A percentile compares a stretch with the other conserved stretches of the same genome.
These are phyloP conservation scores for Catharus fuscescens DNA, from an alignment of 2,113 vertebrate genomes.

Conservation along the genomic window DNA sequence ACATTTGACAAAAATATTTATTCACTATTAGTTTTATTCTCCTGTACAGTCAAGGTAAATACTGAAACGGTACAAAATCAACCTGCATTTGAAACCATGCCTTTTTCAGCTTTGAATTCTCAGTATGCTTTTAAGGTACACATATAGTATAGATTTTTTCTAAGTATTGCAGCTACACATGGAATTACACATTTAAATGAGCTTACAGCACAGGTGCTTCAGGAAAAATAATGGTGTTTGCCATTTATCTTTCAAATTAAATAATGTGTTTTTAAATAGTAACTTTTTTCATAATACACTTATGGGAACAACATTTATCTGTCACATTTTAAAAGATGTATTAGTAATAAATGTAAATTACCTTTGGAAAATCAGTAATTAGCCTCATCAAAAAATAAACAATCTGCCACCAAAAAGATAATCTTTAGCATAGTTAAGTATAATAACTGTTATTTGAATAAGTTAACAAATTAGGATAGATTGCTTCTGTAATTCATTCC, in stretches of 20 bases:
- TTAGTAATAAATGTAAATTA: slow-evolving; percentile 89
- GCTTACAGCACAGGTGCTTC: slow-evolving; percentile 81
- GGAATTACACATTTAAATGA: slow-evolving; percentile 86
- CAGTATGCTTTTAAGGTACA: slow-evolving; percentile 77
- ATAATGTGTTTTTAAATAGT: slow-evolving; percentile 89
- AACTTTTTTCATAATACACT: slow-evolving; percentile 88
- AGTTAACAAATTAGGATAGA: slow-evolving; percentile 88
- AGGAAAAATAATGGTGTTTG: slow-evolving; percentile 84
- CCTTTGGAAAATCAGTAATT: slow-evolving; percentile 88
- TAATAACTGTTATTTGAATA: slow-evolving; percentile 89
- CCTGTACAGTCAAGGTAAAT: slow-evolving; percentile 46
- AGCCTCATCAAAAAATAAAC: slow-evolving; percentile 88
- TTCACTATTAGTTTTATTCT: slow-evolving; percentile 52
- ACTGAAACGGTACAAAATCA: slow-evolving; percentile 59
- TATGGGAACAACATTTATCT: slow-evolving; percentile 88
- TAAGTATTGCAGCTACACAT: slow-evolving; percentile 74
- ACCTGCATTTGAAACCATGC: slow-evolving; percentile 58
- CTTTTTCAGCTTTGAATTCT: slow-evolving; percentile 62
- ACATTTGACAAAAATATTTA: slow-evolving; percentile 51
- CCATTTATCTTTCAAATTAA: slow-evolving; percentile 88
- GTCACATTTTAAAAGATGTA: slow-evolving; percentile 87
- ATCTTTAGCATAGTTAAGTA: slow-evolving; percentile 88
- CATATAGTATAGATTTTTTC: slow-evolving; percentile 71
- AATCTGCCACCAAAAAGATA: slow-evolving; percentile 89
- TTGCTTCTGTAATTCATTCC: slow-evolving; percentile 86